phyloP scores from a whole-genome alignment of 2,888 invertebrate genomes.

The Tromatobia lineatoria region DNA sequence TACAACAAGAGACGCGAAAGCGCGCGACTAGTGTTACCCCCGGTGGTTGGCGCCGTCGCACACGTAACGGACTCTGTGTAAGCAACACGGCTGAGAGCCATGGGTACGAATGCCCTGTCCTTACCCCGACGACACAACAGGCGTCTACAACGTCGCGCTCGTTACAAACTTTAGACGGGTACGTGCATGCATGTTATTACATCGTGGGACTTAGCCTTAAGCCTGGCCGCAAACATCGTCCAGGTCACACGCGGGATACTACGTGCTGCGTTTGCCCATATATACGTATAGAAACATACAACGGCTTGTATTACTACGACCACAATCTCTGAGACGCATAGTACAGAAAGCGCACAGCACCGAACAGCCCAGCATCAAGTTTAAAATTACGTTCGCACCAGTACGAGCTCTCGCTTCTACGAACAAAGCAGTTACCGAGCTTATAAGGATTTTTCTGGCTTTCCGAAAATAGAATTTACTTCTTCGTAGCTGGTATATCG shows the following conservation, averaged over 20 bases:
- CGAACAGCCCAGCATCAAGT: conserved; percentile 59
- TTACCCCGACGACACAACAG: conserved; percentile 28
- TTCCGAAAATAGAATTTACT: conserved; percentile 53
- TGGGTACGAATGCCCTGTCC: conserved; percentile 41
- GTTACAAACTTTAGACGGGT: conserved; percentile 77
- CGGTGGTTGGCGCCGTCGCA: conserved; percentile 34
- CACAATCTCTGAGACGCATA: background rate
- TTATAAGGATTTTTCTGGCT: conserved; percentile 44
- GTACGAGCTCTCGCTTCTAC: conserved; percentile 21
- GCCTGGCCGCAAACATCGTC: conserved; percentile 75
- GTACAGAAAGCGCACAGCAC: conserved; percentile 14
- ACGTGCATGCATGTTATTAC: conserved; percentile 80
- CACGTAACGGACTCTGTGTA: conserved; percentile 56
- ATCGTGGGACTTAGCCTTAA: conserved; percentile 76
- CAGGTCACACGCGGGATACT: conserved; percentile 68
- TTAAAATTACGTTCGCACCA: conserved; percentile 72
- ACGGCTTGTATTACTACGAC: background rate
- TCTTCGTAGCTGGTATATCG: conserved; percentile 1
- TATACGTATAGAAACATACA: background rate
- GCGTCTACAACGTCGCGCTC: conserved; percentile 70
- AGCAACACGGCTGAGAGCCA: conserved; percentile 59
- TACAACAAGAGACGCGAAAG: conserved; percentile 32
- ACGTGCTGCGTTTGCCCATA: background rate
- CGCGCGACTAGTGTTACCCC: conserved; percentile 37
- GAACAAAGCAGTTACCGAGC: background rate